Conservation (phyloP, 2,797 vertebrate species). For the Rhinophrynus dorsalis region DNA sequence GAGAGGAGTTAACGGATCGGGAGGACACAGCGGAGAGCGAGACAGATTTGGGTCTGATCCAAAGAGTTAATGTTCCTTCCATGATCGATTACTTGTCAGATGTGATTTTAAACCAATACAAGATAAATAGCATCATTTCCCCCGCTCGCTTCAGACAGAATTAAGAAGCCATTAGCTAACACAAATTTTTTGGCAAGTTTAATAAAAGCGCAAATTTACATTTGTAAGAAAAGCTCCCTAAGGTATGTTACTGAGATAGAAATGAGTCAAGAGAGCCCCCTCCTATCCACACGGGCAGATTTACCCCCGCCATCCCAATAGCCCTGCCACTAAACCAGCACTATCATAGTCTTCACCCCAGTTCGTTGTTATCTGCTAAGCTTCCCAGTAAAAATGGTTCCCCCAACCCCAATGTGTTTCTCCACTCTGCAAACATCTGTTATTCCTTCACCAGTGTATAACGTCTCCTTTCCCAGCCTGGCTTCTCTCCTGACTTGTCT, state of each 20-base stretch:
- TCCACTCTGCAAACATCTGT: too few species aligned
- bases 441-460: too few species aligned
- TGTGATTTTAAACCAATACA: slow-evolving; percentile 89
- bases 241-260: slow-evolving; percentile 49
- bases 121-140: slow-evolving; percentile 88
- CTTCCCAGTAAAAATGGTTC: too few species aligned
- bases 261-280: slow-evolving; percentile 26
- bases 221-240: slow-evolving; percentile 62
- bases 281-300: too few species aligned
- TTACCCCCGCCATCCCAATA: too few species aligned
- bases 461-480: neutral
- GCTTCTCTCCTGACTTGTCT: neutral
- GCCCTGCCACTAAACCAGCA: too few species aligned
- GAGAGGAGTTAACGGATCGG: slow-evolving; percentile 75
- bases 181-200: slow-evolving; percentile 80
- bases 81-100: slow-evolving; percentile 95
- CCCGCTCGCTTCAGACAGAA: slow-evolving; percentile 74
- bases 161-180: slow-evolving; percentile 81
- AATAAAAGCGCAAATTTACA: slow-evolving; percentile 65
- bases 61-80: slow-evolving; percentile 97
- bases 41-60: slow-evolving; percentile 86
- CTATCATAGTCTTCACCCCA: too few species aligned
- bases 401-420: slow-evolving; percentile 1
- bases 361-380: too few species aligned
- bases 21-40: slow-evolving; percentile 62